Percentiles rank a stretch among this genome's conserved stretches.
These are phyloP conservation scores for Xylota sylvarum DNA, from an alignment of 2,888 invertebrate genomes.

Conservation along the genomic window DNA sequence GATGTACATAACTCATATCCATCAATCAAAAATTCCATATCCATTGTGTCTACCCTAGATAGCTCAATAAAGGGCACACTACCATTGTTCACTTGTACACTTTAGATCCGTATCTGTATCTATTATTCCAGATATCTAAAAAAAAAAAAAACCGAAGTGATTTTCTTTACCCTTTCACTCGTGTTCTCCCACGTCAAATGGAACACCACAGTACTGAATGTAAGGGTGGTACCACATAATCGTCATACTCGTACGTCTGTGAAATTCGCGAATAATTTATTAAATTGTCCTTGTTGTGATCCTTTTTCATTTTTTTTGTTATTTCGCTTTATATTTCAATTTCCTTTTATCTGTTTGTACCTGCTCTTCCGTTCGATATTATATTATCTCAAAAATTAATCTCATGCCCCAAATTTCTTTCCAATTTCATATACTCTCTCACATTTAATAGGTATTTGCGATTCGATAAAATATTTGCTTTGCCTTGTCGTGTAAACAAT, in stretches of 20 bases:
- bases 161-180: slow-evolving; percentile 8
- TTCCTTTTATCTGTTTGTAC: slow-evolving; percentile 48
- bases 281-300: slow-evolving; percentile 51
- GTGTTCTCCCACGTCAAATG: slow-evolving; percentile 46
- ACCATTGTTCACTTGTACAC: no score
- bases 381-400: slow-evolving; percentile 26
- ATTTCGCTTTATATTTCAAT: slow-evolving; percentile 65
- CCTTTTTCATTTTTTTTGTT: slow-evolving; percentile 41
- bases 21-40: no score
- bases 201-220: slow-evolving; percentile 9
- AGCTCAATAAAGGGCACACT: no score
- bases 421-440: slow-evolving; percentile 25
- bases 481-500: slow-evolving; percentile 65
- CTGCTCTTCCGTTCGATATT: slow-evolving; percentile 14
- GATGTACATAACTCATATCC: no score
- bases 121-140: no score
- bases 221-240: slow-evolving; percentile 26
- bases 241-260: slow-evolving; percentile 44
- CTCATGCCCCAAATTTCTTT: slow-evolving; percentile 5
- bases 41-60: no score
- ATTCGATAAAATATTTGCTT: slow-evolving; percentile 68
- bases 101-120: no score
- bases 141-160: no score
- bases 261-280: slow-evolving; percentile 63
- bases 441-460: slow-evolving; percentile 56